Conservation (phyloP, 2,113 vertebrate species). For the Elaphurus davidianus region DNA sequence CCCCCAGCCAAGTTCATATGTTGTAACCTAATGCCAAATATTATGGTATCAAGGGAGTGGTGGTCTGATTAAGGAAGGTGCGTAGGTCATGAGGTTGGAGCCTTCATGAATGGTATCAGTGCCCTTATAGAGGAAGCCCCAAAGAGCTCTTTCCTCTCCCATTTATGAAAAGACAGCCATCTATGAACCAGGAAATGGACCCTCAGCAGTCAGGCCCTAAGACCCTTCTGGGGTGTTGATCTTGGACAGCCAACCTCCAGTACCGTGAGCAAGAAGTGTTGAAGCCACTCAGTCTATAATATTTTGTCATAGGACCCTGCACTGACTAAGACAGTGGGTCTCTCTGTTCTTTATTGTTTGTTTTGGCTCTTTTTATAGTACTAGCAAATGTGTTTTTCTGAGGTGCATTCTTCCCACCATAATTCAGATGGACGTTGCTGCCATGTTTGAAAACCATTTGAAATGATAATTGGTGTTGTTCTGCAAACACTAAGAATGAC, state of each 20-base stretch:
- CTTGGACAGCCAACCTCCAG: not conserved
- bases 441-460: conserved; percentile 42
- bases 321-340: not conserved
- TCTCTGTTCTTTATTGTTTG: not conserved
- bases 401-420: not conserved
- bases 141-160: not conserved
- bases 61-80: not conserved
- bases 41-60: not conserved
- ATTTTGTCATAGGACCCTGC: not conserved
- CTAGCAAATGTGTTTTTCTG: not conserved
- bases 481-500: conserved; percentile 13
- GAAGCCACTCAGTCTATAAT: not conserved
- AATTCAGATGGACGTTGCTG: conserved; percentile 10
- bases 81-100: not conserved
- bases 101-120: not conserved
- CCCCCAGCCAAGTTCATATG: not conserved
- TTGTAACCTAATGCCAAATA: not conserved
- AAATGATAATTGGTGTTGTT: conserved; percentile 53
- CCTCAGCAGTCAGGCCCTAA: not conserved
- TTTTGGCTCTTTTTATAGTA: not conserved
- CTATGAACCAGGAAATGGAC: not conserved
- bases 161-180: not conserved
- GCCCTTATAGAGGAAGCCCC: not conserved
- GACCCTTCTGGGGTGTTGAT: not conserved
- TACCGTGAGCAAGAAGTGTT: not conserved